phyloP scores from a whole-genome alignment of 37 sponge, comb jelly and placozoan species.

The Halisarca cf. caerulea region DNA sequence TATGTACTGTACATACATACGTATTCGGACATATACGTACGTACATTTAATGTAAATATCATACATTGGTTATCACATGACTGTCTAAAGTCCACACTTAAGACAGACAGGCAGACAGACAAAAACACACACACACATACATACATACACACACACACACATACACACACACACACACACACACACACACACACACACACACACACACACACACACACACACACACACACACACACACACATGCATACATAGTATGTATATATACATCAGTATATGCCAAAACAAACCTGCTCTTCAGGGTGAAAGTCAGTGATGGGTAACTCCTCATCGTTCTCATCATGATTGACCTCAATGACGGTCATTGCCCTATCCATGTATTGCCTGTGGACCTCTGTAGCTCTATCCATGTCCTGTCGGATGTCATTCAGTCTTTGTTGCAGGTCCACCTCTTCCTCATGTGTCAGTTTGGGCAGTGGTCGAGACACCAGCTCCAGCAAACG shows the following conservation, averaged over 20 bases:
- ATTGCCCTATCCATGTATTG: slow-evolving; percentile 10
- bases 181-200: not conserved
- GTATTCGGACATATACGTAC: not conserved
- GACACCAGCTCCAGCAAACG: not conserved
- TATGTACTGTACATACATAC: slow-evolving; percentile 5
- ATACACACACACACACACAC: not conserved
- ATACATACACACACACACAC: not conserved
- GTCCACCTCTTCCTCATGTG: not conserved
- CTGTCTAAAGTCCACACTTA: too few relatives aligned
- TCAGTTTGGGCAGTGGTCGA: slow-evolving; percentile 15
- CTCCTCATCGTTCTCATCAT: slow-evolving; percentile 10
- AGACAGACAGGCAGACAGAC: not conserved
- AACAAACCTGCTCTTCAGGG: slow-evolving; percentile 4
- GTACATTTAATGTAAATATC: not conserved
- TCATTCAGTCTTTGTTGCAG: slow-evolving; percentile 10
- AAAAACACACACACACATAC: not conserved
- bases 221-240: not conserved
- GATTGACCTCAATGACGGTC: not conserved
- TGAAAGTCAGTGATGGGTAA: slow-evolving; percentile 5
- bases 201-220: not conserved
- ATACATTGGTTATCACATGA: too few relatives aligned
- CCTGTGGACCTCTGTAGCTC: not conserved
- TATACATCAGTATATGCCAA: not conserved
- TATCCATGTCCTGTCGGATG: slow-evolving; percentile 20
- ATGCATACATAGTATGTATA: not conserved